Conservation (phyloP, 1,140 invertebrate genomes). For the Yoshiicerus persimilis region DNA sequence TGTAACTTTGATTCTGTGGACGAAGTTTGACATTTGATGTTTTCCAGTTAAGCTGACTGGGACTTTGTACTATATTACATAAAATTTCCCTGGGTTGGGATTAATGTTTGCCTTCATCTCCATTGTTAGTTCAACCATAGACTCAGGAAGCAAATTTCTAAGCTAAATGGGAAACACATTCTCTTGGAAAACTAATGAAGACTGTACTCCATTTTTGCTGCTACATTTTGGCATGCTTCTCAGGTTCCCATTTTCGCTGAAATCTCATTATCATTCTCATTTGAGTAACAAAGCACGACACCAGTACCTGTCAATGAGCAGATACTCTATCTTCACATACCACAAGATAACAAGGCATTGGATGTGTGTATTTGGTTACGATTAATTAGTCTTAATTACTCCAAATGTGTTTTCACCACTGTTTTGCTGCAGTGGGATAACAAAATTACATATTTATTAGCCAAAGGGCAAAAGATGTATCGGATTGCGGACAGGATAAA, state of each 20-base stretch:
- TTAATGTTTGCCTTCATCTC: background rate
- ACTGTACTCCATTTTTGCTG: background rate
- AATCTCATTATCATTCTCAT: background rate
- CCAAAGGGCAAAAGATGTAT: too few relatives aligned
- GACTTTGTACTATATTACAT: background rate
- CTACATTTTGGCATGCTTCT: background rate
- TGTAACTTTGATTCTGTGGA: background rate
- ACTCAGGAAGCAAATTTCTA: background rate
- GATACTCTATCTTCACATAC: background rate
- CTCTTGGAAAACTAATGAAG: background rate
- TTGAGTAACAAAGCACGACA: background rate
- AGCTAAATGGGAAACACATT: background rate
- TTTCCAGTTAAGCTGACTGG: background rate
- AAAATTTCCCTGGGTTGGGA: background rate
- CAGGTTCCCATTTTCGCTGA: background rate
- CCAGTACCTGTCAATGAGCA: background rate
- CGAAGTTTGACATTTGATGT: background rate
- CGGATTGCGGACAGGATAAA: too few relatives aligned
- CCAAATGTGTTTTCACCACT: background rate
- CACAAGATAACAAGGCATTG: background rate
- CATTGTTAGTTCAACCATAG: background rate
- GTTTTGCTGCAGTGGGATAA: background rate
- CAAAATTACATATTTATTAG: background rate
- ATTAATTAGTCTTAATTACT: background rate
- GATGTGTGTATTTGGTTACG: background rate